These are phyloP conservation scores for Acrocera orbiculus DNA, from an alignment of 2,888 invertebrate genomes.

Conservation along the genomic window DNA sequence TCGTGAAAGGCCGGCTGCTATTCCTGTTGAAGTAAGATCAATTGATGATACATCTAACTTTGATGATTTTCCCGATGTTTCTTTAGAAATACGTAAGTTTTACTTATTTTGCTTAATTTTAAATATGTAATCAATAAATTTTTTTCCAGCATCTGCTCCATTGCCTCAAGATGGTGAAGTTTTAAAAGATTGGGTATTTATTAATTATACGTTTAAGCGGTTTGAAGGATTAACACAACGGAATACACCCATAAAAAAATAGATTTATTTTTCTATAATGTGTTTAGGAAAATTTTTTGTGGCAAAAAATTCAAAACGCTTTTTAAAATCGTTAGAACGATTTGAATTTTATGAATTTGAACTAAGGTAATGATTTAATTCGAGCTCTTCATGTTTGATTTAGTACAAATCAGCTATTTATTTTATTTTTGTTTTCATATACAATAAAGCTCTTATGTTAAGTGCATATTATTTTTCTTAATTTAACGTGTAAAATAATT, in stretches of 20 bases:
- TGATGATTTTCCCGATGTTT: slow-evolving; percentile 99
- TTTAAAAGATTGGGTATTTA: slow-evolving; percentile 99
- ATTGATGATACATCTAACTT: slow-evolving; percentile 99
- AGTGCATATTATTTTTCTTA: too few relatives aligned
- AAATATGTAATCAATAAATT: slow-evolving; percentile 3
- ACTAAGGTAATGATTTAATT: too few relatives aligned
- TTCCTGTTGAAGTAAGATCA: slow-evolving; percentile 91
- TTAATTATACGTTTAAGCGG: slow-evolving; percentile 98
- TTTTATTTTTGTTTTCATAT: too few relatives aligned
- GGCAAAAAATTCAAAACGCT: too few relatives aligned
- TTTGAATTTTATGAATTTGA: too few relatives aligned
- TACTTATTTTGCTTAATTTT: background rate
- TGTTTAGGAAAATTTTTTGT: too few relatives aligned
- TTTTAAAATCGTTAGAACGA: too few relatives aligned
- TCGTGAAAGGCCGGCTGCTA: slow-evolving; percentile 93
- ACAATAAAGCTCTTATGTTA: too few relatives aligned
- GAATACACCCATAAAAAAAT: slow-evolving; percentile 67
- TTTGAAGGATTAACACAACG: slow-evolving; percentile 94
- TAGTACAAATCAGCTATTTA: too few relatives aligned
- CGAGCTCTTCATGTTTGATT: too few relatives aligned
- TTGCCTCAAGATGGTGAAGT: slow-evolving; percentile 80
- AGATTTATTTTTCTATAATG: slow-evolving; percentile 16
- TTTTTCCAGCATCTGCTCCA: slow-evolving; percentile 60
- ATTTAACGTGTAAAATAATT: too few relatives aligned
- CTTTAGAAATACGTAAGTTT: slow-evolving; percentile 90